These are phyloP conservation scores for Poeciliopsis gracilis DNA, from an alignment of 2,797 vertebrate genomes.

Conservation along the genomic window DNA sequence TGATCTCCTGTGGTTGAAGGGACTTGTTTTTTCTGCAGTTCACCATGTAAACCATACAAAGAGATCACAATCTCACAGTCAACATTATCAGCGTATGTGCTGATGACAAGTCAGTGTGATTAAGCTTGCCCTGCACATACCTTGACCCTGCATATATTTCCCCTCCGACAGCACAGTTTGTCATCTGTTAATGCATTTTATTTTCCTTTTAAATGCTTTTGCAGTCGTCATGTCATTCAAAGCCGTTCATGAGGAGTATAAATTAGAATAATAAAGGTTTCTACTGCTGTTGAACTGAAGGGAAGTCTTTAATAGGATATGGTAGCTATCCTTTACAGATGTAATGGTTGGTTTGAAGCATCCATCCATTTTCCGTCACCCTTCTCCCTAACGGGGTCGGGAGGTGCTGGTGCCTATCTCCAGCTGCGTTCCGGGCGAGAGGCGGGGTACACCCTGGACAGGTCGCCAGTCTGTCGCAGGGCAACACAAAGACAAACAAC, in stretches of 20 bases:
- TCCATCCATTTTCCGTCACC: too few species aligned
- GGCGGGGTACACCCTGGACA: too few species aligned
- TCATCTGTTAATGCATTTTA: background rate
- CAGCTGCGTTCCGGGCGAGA: too few species aligned
- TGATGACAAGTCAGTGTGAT: conserved; percentile 3
- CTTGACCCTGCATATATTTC: background rate
- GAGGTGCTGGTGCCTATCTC: too few species aligned
- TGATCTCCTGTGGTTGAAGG: conserved; percentile 22
- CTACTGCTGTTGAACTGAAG: background rate
- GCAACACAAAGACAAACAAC: too few species aligned
- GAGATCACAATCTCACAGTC: conserved; percentile 10
- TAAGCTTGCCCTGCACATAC: background rate
- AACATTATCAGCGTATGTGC: conserved; percentile 26
- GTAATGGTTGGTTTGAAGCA: background rate
- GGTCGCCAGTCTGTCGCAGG: too few species aligned
- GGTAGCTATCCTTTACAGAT: background rate
- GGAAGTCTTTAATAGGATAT: background rate
- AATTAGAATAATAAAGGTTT: background rate
- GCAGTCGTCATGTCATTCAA: background rate
- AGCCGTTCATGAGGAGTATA: background rate
- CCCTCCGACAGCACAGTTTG: background rate
- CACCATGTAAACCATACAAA: conserved; percentile 2
- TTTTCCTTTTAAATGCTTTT: background rate
- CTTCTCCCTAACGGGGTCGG: too few species aligned
- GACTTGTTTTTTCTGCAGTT: conserved; percentile 6